phyloP scores from a whole-genome alignment of 2,113 vertebrate genomes.

The Ictalurus punctatus region DNA sequence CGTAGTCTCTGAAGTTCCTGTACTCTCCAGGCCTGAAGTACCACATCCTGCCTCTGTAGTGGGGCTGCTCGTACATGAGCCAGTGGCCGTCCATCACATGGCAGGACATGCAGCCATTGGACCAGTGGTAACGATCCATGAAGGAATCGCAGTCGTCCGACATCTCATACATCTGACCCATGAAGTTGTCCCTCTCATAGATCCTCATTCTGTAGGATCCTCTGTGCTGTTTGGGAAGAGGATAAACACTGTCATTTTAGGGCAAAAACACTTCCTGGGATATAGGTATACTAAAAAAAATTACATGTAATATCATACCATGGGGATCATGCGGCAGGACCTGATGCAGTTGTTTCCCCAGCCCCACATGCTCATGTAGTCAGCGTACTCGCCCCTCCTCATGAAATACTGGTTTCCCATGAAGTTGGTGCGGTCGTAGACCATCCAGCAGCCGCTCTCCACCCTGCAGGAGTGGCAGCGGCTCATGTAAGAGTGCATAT shows the following conservation, averaged over 20 bases:
- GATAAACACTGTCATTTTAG: too few relatives aligned
- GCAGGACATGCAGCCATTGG: slow-evolving; percentile 53
- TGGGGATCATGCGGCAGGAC: slow-evolving; percentile 38
- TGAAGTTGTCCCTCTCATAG: slow-evolving; percentile 67
- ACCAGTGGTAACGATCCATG: slow-evolving; percentile 40
- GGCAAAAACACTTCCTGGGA: too few relatives aligned
- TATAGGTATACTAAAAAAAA: too few relatives aligned
- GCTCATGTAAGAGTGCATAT: slow-evolving; percentile 16
- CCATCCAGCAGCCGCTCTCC: slow-evolving; percentile 59
- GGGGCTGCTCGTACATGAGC: slow-evolving; percentile 60
- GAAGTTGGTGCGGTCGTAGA: slow-evolving; percentile 49
- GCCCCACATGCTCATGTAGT: slow-evolving; percentile 57
- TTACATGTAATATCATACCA: background rate
- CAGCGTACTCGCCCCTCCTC: slow-evolving; percentile 53
- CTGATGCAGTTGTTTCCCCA: slow-evolving; percentile 31
- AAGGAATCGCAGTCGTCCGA: slow-evolving; percentile 31
- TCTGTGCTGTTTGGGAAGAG: background rate
- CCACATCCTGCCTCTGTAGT: slow-evolving; percentile 52
- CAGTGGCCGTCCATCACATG: slow-evolving; percentile 65
- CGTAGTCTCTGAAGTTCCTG: slow-evolving; percentile 31
- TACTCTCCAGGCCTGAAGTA: slow-evolving; percentile 37
- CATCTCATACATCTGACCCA: slow-evolving; percentile 37
- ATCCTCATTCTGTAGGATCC: slow-evolving; percentile 57
- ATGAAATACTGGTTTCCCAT: slow-evolving; percentile 53
- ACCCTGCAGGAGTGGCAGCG: slow-evolving; percentile 57